Percentiles rank a stretch among this genome's conserved stretches.
phyloP scores from a whole-genome alignment of 2,888 invertebrate species.

The Drosophila mettleri region DNA sequence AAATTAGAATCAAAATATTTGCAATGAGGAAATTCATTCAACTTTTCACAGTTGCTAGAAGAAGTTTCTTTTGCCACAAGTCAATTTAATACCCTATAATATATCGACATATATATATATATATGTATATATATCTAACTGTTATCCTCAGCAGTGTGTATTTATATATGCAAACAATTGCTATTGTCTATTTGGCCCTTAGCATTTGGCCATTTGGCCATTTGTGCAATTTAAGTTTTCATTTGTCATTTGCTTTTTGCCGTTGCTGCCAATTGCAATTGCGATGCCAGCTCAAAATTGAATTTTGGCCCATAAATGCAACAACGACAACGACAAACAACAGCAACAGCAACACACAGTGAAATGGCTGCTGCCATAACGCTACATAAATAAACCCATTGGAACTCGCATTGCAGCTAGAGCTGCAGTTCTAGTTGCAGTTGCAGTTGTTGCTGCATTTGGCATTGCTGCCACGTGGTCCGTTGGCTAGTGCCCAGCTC shows the following conservation, averaged over 20 bases:
- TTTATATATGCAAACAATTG: not conserved
- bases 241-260: constrained; percentile 70
- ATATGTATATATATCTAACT: not conserved
- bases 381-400: constrained; percentile 77
- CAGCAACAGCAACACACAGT: constrained; percentile 11
- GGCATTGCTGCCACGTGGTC: constrained; percentile 5
- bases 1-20: not conserved
- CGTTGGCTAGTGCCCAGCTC: constrained; percentile 20
- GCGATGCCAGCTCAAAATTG: constrained; percentile 68
- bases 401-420: constrained; percentile 71
- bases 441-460: constrained; percentile 21
- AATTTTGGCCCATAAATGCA: constrained; percentile 59
- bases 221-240: constrained; percentile 70
- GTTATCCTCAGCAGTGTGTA: too few relatives aligned
- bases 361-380: constrained; percentile 66
- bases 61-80: not conserved
- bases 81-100: not conserved
- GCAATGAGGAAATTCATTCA: not conserved
- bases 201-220: constrained; percentile 53
- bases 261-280: constrained; percentile 70
- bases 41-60: not conserved
- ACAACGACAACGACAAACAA: constrained; percentile 2
- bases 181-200: constrained; percentile 36
- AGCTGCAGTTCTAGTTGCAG: constrained; percentile 31
- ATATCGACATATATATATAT: not conserved